These are phyloP conservation scores for Mastomys coucha DNA, from an alignment of 2,113 vertebrate genomes.

Conservation along the genomic window DNA sequence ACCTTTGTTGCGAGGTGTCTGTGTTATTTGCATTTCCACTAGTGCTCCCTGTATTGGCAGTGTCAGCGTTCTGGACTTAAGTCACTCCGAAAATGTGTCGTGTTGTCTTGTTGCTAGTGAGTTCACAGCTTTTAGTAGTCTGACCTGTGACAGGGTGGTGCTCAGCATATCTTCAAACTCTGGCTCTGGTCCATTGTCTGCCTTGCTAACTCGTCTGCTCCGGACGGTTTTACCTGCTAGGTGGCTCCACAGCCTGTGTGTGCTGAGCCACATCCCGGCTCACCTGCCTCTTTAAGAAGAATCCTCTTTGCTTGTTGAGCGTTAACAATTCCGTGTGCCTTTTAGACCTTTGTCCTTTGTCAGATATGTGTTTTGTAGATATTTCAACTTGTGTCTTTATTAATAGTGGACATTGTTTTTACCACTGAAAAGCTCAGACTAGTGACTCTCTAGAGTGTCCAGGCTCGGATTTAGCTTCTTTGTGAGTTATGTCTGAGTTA, in stretches of 20 bases:
- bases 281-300: neutral
- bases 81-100: neutral
- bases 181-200: neutral
- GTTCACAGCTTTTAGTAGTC: neutral
- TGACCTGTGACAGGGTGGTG: neutral
- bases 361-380: neutral
- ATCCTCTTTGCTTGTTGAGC: neutral
- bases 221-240: neutral
- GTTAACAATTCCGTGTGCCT: neutral
- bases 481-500: neutral
- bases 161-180: neutral
- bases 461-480: neutral
- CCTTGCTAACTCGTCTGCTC: neutral
- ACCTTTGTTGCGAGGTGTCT: neutral
- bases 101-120: neutral
- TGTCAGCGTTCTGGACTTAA: neutral
- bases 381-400: neutral
- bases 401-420: neutral
- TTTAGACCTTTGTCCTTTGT: neutral
- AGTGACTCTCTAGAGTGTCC: neutral
- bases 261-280: neutral
- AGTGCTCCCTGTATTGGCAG: too few relatives aligned
- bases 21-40: fast-evolving
- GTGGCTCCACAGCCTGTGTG: neutral
- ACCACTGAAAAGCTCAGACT: neutral